Conservation (phyloP, 2,113 vertebrate genomes). For the Panthera tigris region DNA sequence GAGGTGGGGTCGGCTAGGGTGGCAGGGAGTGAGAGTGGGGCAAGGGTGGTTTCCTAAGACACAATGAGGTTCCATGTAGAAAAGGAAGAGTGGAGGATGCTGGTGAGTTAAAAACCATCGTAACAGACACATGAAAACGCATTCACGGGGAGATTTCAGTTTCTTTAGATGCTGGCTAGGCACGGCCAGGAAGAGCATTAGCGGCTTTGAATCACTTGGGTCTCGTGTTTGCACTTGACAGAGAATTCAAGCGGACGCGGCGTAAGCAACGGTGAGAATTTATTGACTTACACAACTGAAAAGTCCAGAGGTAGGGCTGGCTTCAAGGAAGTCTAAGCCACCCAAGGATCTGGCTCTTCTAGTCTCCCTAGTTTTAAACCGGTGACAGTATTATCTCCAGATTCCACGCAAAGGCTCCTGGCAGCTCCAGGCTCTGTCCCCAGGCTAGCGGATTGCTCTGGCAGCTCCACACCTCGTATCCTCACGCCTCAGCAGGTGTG, state of each 20-base stretch:
- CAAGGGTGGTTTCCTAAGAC: background rate
- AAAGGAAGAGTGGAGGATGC: background rate
- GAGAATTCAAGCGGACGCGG: background rate
- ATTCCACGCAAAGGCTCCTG: background rate
- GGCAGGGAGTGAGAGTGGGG: background rate
- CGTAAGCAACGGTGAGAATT: background rate
- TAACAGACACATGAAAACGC: background rate
- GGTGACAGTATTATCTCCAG: too few relatives aligned
- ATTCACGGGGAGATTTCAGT: background rate
- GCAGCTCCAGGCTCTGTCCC: background rate
- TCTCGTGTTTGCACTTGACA: background rate
- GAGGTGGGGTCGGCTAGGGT: background rate
- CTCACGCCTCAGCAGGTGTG: too few relatives aligned
- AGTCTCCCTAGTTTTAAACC: background rate
- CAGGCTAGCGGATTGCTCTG: background rate
- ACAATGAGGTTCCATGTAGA: background rate
- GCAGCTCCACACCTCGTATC: background rate
- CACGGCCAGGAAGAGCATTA: background rate
- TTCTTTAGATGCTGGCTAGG: background rate
- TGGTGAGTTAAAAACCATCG: background rate
- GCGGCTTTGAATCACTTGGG: background rate
- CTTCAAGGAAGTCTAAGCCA: background rate
- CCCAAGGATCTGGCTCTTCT: background rate
- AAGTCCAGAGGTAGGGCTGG: background rate
- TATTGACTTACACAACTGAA: background rate